Evolutionary conservation across 1,140 invertebrate species (phyloP), one percentile per base, ranked within the genome.

Genomic region (Rhyacophila brunnea): DNA sequence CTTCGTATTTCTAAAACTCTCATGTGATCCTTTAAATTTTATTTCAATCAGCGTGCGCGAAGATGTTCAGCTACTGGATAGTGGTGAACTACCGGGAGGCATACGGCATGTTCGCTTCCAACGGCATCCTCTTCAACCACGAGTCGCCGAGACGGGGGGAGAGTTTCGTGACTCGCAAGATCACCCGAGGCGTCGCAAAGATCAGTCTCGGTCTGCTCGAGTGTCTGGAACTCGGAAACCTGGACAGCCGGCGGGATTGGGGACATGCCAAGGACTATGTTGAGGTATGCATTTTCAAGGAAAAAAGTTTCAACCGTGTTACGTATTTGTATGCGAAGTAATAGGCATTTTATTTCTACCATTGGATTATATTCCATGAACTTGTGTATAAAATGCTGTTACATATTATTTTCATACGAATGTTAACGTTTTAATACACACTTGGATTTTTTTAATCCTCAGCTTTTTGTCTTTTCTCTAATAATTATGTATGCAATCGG

Each of bases 211-310:
- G 94, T 6, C 85, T 94, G 57, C 85, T 95, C 71, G 88, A 97
- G 61, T 83, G 78, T 55, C 77, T 99, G 45, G 92, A 98, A 75
- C 79, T 99, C 23, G 98, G 98, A 36, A 98, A 98, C 77, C 79
- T 99, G 57, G 95, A 99, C 78, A 91, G 96, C 11, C 90, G 91
- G 73, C 81, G 98, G 70, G 98, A 99, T 77, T 99, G 98, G 98
- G 98, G 98, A 9, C 98, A 99, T 81, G 98, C 98, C 0, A 94
- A 88, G 74, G 97, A 99, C 80, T 99, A 99, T 79, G 93, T 99
- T 20, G 92, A 99, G 83, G 93, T 94, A 58, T 42, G n/a, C 9
- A 32, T 43, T 23, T n/a, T n/a, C n/a, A n/a, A n/a, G n/a, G n/a
- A n/a, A n/a, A n/a, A n/a, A n/a, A n/a, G n/a, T n/a, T n/a, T n/a